Evolutionary conservation across 2,888 invertebrate species (phyloP).

Genomic region (Erannis defoliaria): DNA sequence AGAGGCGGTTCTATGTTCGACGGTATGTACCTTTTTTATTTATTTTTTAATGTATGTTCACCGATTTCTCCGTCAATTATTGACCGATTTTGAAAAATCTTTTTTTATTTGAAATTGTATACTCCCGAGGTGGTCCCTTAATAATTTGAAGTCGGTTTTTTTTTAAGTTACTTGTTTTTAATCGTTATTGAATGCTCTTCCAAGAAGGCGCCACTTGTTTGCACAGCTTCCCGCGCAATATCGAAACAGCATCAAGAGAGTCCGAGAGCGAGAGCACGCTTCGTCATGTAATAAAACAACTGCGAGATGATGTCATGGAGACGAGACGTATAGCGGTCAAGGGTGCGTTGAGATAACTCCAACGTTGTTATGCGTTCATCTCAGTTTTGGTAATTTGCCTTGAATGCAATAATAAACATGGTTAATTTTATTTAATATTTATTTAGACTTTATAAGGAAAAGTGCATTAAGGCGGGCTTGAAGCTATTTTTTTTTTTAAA

Average conservation of each 20-base stretch:
- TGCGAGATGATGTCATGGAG: constrained; percentile 79
- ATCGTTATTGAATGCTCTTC: background rate
- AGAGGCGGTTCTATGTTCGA: too few relatives aligned
- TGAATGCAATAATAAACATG: background rate
- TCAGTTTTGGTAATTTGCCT: background rate
- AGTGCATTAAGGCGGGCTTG: background rate
- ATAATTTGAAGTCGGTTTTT: too few relatives aligned
- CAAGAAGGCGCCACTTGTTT: background rate
- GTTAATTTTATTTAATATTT: background rate
- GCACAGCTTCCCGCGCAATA: constrained; percentile 1
- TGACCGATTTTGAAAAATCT: too few relatives aligned
- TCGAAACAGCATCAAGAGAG: constrained; percentile 7
- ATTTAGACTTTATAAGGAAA: background rate
- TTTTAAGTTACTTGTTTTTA: too few relatives aligned
- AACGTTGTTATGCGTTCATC: constrained; percentile 16
- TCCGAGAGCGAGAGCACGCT: constrained; percentile 11
- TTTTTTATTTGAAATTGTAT: too few relatives aligned
- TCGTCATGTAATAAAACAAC: constrained; percentile 53
- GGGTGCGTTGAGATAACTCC: constrained; percentile 60
- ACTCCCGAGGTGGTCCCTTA: too few relatives aligned
- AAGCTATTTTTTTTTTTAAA: too few relatives aligned
- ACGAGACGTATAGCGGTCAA: constrained; percentile 81
- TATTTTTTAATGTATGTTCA: too few relatives aligned
- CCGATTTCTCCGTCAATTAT: too few relatives aligned
- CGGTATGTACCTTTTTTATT: too few relatives aligned